Conservation (phyloP, 2,797 vertebrate genomes). For the Poeciliopsis infans region DNA sequence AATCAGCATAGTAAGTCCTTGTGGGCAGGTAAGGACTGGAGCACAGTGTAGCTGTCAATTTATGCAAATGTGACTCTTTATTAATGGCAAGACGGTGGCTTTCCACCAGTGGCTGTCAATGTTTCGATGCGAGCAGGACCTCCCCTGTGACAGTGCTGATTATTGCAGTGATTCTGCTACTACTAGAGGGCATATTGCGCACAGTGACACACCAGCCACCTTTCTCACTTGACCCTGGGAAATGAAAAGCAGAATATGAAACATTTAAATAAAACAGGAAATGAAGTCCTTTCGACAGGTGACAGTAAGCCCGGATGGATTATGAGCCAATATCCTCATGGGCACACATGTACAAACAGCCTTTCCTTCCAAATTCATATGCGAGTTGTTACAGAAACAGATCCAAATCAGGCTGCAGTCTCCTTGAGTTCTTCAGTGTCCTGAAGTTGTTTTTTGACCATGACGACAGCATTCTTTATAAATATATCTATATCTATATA, state of each 20-base stretch:
- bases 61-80: conserved; percentile 70
- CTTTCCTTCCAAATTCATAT: conserved; percentile 2
- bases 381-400: background rate
- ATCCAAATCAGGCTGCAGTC: background rate
- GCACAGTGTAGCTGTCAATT: conserved; percentile 54
- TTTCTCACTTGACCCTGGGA: conserved; percentile 32
- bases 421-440: background rate
- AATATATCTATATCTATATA: too few species aligned
- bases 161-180: conserved; percentile 32
- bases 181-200: conserved; percentile 36
- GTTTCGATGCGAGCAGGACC: conserved; percentile 59
- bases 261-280: conserved; percentile 9
- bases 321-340: background rate
- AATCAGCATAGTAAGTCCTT: conserved; percentile 30
- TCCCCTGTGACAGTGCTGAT: conserved; percentile 65
- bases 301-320: background rate
- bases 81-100: conserved; percentile 63
- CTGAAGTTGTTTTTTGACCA: background rate
- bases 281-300: background rate
- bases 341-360: background rate
- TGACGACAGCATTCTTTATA: background rate
- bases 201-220: conserved; percentile 33
- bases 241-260: conserved; percentile 4
- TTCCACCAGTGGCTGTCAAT: conserved; percentile 58
- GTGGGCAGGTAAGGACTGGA: conserved; percentile 36